phyloP scores from a whole-genome alignment of 2,113 vertebrate genomes.

The Zeus faber region DNA sequence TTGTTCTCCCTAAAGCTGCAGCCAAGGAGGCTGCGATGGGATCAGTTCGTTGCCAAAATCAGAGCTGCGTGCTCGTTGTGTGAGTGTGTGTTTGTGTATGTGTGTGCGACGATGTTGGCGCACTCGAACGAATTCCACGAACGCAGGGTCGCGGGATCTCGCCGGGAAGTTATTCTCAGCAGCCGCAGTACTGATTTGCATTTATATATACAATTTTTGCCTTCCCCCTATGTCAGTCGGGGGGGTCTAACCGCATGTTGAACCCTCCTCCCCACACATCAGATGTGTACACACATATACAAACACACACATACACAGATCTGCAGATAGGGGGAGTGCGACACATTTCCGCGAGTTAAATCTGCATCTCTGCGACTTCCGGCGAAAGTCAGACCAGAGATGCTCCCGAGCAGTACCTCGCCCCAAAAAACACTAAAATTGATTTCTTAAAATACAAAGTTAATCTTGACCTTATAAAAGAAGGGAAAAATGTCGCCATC shows the following conservation, averaged over 20 bases:
- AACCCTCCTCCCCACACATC: too few species aligned
- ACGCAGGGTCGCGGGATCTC: conserved; percentile 45
- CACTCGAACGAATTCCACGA: too few species aligned
- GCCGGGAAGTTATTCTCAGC: conserved; percentile 12
- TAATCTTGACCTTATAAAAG: too few species aligned
- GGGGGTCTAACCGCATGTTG: not conserved
- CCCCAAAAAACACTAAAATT: too few species aligned
- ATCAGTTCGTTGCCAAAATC: conserved; percentile 45
- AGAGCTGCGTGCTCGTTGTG: conserved; percentile 22
- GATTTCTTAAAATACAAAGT: too few species aligned
- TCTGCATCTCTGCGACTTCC: too few species aligned
- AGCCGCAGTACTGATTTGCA: conserved; percentile 5
- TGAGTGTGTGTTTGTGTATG: conserved; percentile 3
- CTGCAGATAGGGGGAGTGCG: too few species aligned
- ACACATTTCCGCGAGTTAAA: too few species aligned
- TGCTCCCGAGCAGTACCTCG: too few species aligned
- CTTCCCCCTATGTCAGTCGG: conserved; percentile 20
- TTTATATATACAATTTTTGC: conserved; percentile 36
- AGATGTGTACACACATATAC: not conserved
- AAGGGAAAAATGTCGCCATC: too few species aligned
- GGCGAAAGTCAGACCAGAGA: too few species aligned
- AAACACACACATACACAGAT: not conserved
- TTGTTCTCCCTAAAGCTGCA: conserved; percentile 52
- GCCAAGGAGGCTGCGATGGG: conserved; percentile 47
- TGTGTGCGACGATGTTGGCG: conserved; percentile 14